Evolutionary conservation across 2,113 vertebrate species (phyloP).

Genomic region (Onychostoma macrolepis): DNA sequence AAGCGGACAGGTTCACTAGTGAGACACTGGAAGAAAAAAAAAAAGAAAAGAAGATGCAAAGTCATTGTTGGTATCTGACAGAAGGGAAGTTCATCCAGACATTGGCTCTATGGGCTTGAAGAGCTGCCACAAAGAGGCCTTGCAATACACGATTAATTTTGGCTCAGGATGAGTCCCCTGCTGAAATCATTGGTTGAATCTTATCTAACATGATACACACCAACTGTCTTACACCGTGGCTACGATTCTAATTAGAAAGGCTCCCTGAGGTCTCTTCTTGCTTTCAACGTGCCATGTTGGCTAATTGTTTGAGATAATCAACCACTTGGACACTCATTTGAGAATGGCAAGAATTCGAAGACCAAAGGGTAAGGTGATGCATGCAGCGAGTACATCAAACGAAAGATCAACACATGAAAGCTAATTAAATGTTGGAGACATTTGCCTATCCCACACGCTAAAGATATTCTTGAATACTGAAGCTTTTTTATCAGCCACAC

Average conservation of each 20-base stretch:
- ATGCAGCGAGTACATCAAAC: neutral
- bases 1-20: neutral
- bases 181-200: conserved; percentile 31
- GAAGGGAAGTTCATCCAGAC: conserved; percentile 7
- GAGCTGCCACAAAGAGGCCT: neutral
- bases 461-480: conserved; percentile 9
- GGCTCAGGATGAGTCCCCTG: conserved; percentile 14
- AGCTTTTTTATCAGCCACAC: neutral
- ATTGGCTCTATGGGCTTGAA: neutral
- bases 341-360: conserved; percentile 8
- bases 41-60: neutral
- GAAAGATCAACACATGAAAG: neutral
- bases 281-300: conserved; percentile 14
- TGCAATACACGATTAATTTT: conserved; percentile 20
- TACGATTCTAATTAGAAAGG: conserved; percentile 29
- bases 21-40: neutral
- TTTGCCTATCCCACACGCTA: neutral
- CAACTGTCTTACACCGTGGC: conserved; percentile 22
- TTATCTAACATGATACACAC: conserved; percentile 36
- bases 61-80: conserved; percentile 10
- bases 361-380: conserved; percentile 4
- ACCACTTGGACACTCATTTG: conserved; percentile 6
- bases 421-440: conserved; percentile 8
- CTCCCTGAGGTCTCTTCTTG: neutral
- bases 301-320: conserved; percentile 32